Conservation (phyloP, 2,113 vertebrate genomes). For the Parus major region DNA sequence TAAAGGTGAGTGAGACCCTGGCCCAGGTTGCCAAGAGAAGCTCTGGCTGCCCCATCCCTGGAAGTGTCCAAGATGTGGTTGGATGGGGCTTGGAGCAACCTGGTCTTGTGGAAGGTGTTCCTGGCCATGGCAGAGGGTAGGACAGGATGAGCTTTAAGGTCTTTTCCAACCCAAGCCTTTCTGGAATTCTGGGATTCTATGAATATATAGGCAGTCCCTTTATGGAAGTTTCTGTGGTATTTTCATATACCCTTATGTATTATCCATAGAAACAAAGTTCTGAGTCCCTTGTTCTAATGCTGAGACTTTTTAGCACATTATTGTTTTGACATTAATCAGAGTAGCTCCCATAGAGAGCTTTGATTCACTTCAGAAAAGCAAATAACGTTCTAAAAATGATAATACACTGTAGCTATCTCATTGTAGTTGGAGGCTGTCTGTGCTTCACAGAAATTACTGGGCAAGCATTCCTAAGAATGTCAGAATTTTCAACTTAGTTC, state of each 20-base stretch:
- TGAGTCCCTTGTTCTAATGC: not conserved
- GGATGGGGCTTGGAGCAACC: not conserved
- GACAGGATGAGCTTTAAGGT: not conserved
- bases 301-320: not conserved
- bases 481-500: constrained; percentile 36
- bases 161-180: not conserved
- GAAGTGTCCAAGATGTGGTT: not conserved
- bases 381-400: constrained; percentile 21
- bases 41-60: not conserved
- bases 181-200: not conserved
- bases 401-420: constrained; percentile 7
- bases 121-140: not conserved
- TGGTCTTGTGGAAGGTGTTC: not conserved
- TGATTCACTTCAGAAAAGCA: constrained; percentile 42
- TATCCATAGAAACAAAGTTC: not conserved
- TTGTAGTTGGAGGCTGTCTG: constrained; percentile 40
- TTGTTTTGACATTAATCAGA: not conserved
- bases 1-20: not conserved
- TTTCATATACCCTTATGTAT: not conserved
- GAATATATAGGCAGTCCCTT: not conserved
- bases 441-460: constrained; percentile 26
- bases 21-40: not conserved
- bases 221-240: not conserved
- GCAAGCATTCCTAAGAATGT: constrained; percentile 23
- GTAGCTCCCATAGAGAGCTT: constrained; percentile 13